Evolutionary conservation across 92 coral and sea anemone species (phyloP).

Genomic region (Meandrina meandrites): DNA sequence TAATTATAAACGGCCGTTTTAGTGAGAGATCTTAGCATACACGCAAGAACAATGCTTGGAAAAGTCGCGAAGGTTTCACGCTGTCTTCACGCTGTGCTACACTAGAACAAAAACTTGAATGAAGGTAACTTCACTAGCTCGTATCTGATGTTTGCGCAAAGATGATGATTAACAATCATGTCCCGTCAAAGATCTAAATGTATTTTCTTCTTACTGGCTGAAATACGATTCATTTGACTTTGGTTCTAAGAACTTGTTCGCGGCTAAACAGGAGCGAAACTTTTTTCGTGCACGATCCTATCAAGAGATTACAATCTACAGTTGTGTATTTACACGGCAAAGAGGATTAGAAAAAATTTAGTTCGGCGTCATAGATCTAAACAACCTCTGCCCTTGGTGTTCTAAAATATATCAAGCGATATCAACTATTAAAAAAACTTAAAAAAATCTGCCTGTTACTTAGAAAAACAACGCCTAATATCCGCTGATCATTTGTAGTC

Average conservation of each 20-base stretch:
- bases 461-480: background rate
- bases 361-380: slow-evolving; percentile 4
- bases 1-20: background rate
- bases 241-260: too few species aligned
- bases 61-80: background rate
- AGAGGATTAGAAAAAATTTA: background rate
- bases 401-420: background rate
- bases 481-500: background rate
- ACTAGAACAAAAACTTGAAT: too few species aligned
- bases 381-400: slow-evolving; percentile 10
- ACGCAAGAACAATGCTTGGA: background rate
- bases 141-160: background rate
- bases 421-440: background rate
- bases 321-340: background rate
- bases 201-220: background rate
- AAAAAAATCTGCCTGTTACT: background rate
- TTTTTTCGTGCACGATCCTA: background rate
- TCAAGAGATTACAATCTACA: slow-evolving; percentile 2
- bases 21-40: background rate
- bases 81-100: background rate
- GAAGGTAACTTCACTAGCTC: too few species aligned
- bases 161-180: background rate
- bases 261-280: background rate
- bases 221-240: background rate
- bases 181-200: background rate